A percentile compares a stretch with the other conserved stretches of the same genome.
Evolutionary conservation across 2,113 vertebrate genomes (phyloP).

Genomic region (Gallinago jamesoni): DNA sequence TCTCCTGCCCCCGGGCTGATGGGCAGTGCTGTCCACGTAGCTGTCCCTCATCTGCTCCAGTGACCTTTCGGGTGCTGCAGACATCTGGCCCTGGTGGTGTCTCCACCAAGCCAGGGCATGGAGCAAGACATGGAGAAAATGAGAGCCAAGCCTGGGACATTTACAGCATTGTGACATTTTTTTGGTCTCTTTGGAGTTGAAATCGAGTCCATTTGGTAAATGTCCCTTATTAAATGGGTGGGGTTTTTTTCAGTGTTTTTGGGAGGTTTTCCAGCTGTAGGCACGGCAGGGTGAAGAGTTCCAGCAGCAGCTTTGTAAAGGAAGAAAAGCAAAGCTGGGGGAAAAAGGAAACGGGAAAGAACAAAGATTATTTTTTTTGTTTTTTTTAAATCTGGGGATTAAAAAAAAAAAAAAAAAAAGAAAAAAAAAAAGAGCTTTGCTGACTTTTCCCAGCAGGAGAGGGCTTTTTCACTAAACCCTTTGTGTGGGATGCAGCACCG

Average conservation of each 20-base stretch:
- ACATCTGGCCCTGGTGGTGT: neutral
- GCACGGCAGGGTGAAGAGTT: neutral
- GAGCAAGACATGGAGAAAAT: neutral
- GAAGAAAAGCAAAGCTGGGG: neutral
- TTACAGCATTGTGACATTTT: neutral
- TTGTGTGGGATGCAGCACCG: neutral
- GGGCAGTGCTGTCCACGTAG: rapidly evolving
- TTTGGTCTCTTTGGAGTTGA: neutral
- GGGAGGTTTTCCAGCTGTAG: neutral
- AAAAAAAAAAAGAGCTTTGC: rapidly evolving
- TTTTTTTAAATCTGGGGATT: neutral
- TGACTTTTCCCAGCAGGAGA: neutral
- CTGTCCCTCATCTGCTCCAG: rapidly evolving
- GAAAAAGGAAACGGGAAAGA: neutral
- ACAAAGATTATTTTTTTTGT: neutral
- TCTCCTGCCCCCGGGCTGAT: neutral
- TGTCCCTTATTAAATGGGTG: neutral
- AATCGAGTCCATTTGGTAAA: neutral
- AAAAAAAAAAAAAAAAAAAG: too few relatives aligned
- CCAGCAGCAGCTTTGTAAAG: neutral
- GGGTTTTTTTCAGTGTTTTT: neutral
- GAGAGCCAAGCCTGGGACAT: neutral
- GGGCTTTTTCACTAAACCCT: neutral
- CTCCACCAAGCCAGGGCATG: neutral
- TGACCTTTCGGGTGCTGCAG: conserved; percentile 9